A percentile compares a stretch with the other conserved stretches of the same genome.
phyloP scores from a whole-genome alignment of 1,140 invertebrate genomes.

The Zaprionus africanus region DNA sequence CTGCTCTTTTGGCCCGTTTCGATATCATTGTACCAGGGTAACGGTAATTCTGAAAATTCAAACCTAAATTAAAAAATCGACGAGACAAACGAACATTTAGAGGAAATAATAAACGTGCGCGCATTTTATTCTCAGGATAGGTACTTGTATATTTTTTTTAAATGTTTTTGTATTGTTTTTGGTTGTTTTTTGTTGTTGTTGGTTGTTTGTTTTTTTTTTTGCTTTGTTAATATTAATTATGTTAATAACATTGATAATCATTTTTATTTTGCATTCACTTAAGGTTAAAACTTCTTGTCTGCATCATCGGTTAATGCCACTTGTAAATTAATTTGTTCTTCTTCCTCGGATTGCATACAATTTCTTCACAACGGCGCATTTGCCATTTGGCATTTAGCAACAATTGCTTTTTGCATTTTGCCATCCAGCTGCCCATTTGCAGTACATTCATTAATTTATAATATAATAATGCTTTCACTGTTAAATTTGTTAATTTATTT shows the following conservation, averaged over 20 bases:
- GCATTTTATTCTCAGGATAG: conserved; percentile 82
- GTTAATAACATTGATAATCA: conserved; percentile 82
- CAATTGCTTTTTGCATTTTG: conserved; percentile 28
- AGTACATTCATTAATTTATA: conserved; percentile 72
- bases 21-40: not conserved
- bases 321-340: conserved; percentile 76
- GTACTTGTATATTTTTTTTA: conserved; percentile 81
- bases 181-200: conserved; percentile 62
- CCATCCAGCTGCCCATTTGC: conserved; percentile 63
- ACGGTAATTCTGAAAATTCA: conserved; percentile 1
- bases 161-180: conserved; percentile 77
- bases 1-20: not conserved
- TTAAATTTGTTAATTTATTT: conserved; percentile 80
- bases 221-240: conserved; percentile 80
- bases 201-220: conserved; percentile 59
- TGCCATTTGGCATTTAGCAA: conserved; percentile 38
- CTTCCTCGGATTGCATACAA: conserved; percentile 64
- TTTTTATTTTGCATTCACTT: conserved; percentile 71
- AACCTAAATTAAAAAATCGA: conserved; percentile 17
- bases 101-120: conserved; percentile 82
- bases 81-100: conserved; percentile 67
- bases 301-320: conserved; percentile 58
- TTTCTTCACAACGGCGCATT: conserved; percentile 55
- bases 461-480: conserved; percentile 75
- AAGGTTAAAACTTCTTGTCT: conserved; percentile 77